Base-by-base conservation (phyloP, 2,888 invertebrate species). In the Antheraea yamamai region DNA sequence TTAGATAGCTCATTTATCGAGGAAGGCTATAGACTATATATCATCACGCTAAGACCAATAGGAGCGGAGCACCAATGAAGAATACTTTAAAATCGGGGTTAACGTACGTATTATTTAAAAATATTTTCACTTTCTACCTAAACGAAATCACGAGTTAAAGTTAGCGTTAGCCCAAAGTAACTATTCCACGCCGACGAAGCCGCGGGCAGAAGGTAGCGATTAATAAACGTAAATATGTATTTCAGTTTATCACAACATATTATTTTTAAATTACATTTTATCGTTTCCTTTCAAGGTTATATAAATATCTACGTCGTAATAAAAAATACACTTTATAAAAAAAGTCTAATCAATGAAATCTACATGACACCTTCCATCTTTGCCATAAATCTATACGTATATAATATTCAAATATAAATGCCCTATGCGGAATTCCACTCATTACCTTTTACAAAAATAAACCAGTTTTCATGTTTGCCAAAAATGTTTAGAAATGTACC, bases 391-490 rank as follows among this genome's bases (percentile, higher is more conserved):
- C 16, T 23, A 12, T 61, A 61, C n/a, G 23, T 61, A 61, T 23
- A 23, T 30, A 30, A 66, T 66, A 30, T 66, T 66, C 14, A 12
- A 66, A 26, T 30, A 66, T 39, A 70, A 20, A 70, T 10, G 39
- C 70, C 70, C 39, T 70, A 70, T 70, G n/a, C 23, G 39, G 70
- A 70, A 70, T 70, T 39, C 70, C 20, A n/a, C 35, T 18, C 20
- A 35, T 70, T 70, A n/a, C 39, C 39, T 70, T 70, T 70, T 39
- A 70, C 64, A 66, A 70, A 70, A 70, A 70, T 70, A 70, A 12
- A 70, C 70, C 39, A 39, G 70, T 70, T 70, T n/a, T n/a, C 39
- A n/a, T 70, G 7, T 70, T 18, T 70, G 20, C 39, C 39, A 70
- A 70, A 66, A 39, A 70, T 7, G 4, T 70, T 70, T 39, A 20